Percentiles rank a stretch among this genome's conserved stretches.
phyloP scores from a whole-genome alignment of 1,140 invertebrate species.

The Pseudobourletiella spinata region DNA sequence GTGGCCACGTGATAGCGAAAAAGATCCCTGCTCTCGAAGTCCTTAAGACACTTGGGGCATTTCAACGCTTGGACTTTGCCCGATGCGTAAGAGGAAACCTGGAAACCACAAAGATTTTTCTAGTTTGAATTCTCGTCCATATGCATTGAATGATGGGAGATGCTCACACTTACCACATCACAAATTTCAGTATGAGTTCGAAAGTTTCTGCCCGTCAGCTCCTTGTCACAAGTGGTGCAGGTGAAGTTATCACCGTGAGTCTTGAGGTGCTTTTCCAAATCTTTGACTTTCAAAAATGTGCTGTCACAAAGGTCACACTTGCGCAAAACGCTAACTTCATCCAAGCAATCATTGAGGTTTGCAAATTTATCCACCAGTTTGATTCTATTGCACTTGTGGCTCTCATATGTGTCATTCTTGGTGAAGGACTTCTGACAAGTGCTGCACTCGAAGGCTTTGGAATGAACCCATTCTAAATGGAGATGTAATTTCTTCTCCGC shows the following conservation, averaged over 20 bases:
- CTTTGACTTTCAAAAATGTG: conserved; percentile 35
- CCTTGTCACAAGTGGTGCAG: conserved; percentile 16
- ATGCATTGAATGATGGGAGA: too few relatives aligned
- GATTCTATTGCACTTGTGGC: background rate
- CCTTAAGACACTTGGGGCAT: conserved; percentile 12
- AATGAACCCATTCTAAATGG: background rate
- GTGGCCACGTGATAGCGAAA: conserved; percentile 40
- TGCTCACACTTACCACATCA: conserved; percentile 13
- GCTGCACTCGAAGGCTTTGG: background rate
- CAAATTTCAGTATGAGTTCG: conserved; percentile 19
- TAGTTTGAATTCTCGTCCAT: too few relatives aligned
- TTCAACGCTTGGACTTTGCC: background rate
- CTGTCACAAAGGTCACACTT: conserved; percentile 39
- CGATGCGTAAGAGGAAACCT: background rate
- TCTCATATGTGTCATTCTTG: background rate
- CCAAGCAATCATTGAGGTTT: background rate
- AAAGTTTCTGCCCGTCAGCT: background rate
- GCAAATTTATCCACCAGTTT: background rate
- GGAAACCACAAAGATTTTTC: too few relatives aligned
- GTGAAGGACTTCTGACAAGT: background rate
- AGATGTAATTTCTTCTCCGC: background rate
- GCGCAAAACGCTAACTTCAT: conserved; percentile 1
- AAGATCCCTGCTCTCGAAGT: conserved; percentile 20
- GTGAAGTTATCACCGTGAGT: conserved; percentile 3
- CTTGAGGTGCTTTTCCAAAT: conserved; percentile 38